phyloP scores from a whole-genome alignment of 2,888 invertebrate species.

The Drosophila cognata region DNA sequence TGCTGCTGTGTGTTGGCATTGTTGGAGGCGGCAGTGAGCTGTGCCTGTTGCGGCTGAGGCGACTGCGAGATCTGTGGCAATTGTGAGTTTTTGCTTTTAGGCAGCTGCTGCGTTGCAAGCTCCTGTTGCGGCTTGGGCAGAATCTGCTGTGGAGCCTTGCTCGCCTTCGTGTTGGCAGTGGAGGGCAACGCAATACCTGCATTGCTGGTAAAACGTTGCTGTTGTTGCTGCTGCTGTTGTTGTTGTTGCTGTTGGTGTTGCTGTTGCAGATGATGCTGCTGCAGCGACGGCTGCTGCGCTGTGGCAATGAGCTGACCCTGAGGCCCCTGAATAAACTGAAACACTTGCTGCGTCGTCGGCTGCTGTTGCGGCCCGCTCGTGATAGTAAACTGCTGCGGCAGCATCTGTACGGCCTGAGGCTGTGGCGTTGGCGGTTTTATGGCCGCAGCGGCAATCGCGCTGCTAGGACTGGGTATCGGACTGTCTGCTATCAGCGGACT shows the following conservation, averaged over 20 bases:
- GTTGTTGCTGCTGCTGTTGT: slow-evolving; percentile 52
- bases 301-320: slow-evolving; percentile 83
- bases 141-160: slow-evolving; percentile 87
- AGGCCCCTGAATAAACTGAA: slow-evolving; percentile 82
- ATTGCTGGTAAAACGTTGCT: slow-evolving; percentile 73
- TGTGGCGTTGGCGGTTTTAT: slow-evolving; percentile 85
- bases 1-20: slow-evolving; percentile 59
- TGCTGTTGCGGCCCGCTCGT: slow-evolving; percentile 72
- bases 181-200: slow-evolving; percentile 65
- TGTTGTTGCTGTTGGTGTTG: slow-evolving; percentile 54
- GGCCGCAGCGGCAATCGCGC: slow-evolving; percentile 78
- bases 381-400: slow-evolving; percentile 83
- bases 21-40: slow-evolving; percentile 50
- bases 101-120: slow-evolving; percentile 52
- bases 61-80: slow-evolving; percentile 83
- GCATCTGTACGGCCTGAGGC: slow-evolving; percentile 83
- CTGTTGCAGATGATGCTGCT: slow-evolving; percentile 53
- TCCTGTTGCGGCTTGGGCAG: slow-evolving; percentile 87
- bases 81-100: slow-evolving; percentile 54
- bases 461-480: slow-evolving; percentile 85
- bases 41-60: slow-evolving; percentile 80
- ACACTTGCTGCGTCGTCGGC: slow-evolving; percentile 77
- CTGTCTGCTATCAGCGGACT: slow-evolving; percentile 85
- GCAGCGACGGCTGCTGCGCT: slow-evolving; percentile 62
- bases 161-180: slow-evolving; percentile 68